phyloP scores from a whole-genome alignment of 1,140 invertebrate genomes.

The Macrobrachium nipponense region DNA sequence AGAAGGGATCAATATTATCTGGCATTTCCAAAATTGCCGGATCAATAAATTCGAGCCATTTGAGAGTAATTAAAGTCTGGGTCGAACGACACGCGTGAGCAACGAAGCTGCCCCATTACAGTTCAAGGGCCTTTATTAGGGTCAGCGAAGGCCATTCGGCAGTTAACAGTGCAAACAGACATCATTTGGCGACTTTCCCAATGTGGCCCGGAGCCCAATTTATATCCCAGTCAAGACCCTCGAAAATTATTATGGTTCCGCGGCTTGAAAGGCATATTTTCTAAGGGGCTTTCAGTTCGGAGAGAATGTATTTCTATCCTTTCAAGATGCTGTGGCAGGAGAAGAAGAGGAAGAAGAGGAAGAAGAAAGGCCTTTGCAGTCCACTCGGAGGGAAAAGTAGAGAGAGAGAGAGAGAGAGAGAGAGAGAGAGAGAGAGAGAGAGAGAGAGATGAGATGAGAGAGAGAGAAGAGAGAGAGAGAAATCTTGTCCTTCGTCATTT shows the following conservation, averaged over 20 bases:
- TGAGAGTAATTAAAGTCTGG: slow-evolving; percentile 39
- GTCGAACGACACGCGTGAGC: slow-evolving; percentile 29
- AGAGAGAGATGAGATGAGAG: neutral
- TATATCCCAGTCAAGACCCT: no score
- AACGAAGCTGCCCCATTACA: slow-evolving; percentile 38
- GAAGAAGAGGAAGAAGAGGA: no score
- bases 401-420: neutral
- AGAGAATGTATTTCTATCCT: no score
- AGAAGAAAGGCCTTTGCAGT: no score
- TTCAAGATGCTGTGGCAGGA: no score
- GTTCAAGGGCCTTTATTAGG: slow-evolving; percentile 35
- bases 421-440: neutral
- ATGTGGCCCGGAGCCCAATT: neutral
- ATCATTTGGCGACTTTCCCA: slow-evolving; percentile 9
- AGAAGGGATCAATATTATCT: neutral
- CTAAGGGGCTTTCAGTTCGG: no score
- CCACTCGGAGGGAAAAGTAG: no score
- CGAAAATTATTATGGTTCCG: no score
- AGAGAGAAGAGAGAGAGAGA: neutral
- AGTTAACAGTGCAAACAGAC: slow-evolving; percentile 54
- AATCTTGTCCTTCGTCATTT: neutral
- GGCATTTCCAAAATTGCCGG: neutral
- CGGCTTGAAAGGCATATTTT: no score
- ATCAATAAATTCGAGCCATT: slow-evolving; percentile 31
- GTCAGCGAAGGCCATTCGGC: slow-evolving; percentile 32